Base-by-base conservation (phyloP, 2,888 invertebrate genomes). In the Eupithecia abbreviata region DNA sequence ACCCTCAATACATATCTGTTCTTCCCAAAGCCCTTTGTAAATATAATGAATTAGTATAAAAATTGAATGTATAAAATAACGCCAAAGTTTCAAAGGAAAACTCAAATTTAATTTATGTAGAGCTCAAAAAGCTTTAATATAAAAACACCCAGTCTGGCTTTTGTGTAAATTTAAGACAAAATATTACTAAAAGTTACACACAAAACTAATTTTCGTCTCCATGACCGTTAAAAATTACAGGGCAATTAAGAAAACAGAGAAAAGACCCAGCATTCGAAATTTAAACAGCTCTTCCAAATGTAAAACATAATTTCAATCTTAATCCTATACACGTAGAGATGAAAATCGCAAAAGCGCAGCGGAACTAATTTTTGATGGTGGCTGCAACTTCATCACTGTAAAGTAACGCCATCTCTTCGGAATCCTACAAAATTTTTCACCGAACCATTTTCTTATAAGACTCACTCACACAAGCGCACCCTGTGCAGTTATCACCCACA, bases 401-500 rank as follows among this genome's bases (percentile, higher is more conserved):
- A 88, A 93, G 93, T 94, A 93, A 89, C 94, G 94, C 94, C 95
- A 94, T 95, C 94, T 94, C 90, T 93, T 88, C 89, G 90, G 89
- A 90, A 91, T 91, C 90, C 90, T 84, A 89, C 91, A 92, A 93
- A 94, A 93, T 92, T 93, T 94, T 93, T 93, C 92, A 91, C 91
- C 89, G 91, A 92, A 92, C 91, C 92, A 92, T 94, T 94, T 91
- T 95, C 94, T 95, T 94, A 92, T 90, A 95, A 95, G 95, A 92
- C 90, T 86, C 81, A 80, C 89, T 75, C 91, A 90, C 91, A 92
- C 92, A 69, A 75, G 62, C 70, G 77, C 82, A 85, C 75, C 75
- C 81, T 86, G 85, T 87, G 87, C 87, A 89, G 78, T 83, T 81
- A 81, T 77, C 73, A 84, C 85, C 80, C 90, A 84, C 88, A 89